A percentile compares a stretch with the other conserved stretches of the same genome.
Conservation (phyloP, 2,113 vertebrate species). For the Serinus canaria region DNA sequence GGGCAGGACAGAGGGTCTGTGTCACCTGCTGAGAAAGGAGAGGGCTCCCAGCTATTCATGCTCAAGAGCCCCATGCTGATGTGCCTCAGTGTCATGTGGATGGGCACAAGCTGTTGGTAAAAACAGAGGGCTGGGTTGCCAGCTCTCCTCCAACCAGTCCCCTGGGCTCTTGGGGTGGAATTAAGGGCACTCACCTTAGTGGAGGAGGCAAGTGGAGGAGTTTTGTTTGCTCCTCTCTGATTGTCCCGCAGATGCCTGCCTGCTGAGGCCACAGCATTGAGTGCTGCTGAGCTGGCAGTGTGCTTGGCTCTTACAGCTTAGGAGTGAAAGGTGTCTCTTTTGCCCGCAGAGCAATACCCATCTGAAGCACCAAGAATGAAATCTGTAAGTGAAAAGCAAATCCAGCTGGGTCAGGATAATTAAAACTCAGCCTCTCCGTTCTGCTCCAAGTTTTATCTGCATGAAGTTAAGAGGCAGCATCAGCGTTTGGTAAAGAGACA, state of each 20-base stretch:
- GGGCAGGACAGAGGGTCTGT: neutral
- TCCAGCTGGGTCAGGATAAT: neutral
- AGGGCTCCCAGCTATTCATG: neutral
- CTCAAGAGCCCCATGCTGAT: accelerated
- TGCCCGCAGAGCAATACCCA: neutral
- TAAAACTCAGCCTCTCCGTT: neutral
- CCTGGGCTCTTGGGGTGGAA: neutral
- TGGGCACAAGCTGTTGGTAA: accelerated
- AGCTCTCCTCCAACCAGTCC: neutral
- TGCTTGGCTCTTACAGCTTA: neutral
- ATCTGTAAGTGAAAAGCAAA: neutral
- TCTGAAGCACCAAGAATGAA: neutral
- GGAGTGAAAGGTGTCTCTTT: neutral
- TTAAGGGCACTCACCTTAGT: neutral
- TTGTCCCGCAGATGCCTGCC: neutral
- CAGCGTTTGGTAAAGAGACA: accelerated
- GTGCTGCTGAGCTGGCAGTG: neutral
- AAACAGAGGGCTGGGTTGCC: neutral
- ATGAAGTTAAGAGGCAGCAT: neutral
- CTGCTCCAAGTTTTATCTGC: neutral
- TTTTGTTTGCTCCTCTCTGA: neutral
- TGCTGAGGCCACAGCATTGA: neutral
- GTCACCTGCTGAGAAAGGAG: neutral
- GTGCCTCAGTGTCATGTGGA: accelerated
- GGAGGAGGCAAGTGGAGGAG: neutral